These are phyloP conservation scores for Apus apus DNA, from an alignment of 2,113 vertebrate genomes.

Conservation along the genomic window DNA sequence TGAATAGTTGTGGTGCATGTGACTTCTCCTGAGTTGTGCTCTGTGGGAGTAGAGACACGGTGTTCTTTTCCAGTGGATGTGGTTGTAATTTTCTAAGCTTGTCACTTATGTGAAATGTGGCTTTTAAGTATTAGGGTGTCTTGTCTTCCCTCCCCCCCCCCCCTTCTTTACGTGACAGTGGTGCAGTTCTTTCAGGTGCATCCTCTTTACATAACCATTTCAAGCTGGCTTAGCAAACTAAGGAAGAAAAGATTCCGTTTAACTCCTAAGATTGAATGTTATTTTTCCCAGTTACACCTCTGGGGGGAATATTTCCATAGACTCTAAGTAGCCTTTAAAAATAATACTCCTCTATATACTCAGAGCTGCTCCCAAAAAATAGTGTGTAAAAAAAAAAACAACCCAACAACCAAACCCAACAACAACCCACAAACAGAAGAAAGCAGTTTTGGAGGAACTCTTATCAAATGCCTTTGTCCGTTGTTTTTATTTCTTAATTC, in stretches of 20 bases:
- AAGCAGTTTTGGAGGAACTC: background rate
- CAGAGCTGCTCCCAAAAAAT: background rate
- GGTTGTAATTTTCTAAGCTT: conserved; percentile 27
- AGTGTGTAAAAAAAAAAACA: background rate
- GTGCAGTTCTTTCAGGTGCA: background rate
- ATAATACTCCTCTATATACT: background rate
- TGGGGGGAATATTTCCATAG: background rate
- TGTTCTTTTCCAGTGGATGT: conserved; percentile 47
- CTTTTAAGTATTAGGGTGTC: background rate
- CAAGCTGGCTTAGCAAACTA: background rate
- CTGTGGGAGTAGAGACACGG: conserved; percentile 31
- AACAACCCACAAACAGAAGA: background rate
- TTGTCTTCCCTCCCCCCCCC: background rate
- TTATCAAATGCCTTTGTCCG: background rate
- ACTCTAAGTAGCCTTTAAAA: background rate
- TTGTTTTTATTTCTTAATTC: background rate
- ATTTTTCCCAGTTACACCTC: background rate
- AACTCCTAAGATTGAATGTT: background rate
- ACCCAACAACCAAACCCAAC: no score
- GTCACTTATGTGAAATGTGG: conserved; percentile 13
- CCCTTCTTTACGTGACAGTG: background rate
- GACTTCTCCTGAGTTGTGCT: conserved; percentile 39
- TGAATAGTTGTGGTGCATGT: background rate
- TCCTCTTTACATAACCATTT: background rate
- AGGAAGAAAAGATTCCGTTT: background rate